phyloP scores from a whole-genome alignment of 2,113 vertebrate genomes.

The Casuarius casuarius region DNA sequence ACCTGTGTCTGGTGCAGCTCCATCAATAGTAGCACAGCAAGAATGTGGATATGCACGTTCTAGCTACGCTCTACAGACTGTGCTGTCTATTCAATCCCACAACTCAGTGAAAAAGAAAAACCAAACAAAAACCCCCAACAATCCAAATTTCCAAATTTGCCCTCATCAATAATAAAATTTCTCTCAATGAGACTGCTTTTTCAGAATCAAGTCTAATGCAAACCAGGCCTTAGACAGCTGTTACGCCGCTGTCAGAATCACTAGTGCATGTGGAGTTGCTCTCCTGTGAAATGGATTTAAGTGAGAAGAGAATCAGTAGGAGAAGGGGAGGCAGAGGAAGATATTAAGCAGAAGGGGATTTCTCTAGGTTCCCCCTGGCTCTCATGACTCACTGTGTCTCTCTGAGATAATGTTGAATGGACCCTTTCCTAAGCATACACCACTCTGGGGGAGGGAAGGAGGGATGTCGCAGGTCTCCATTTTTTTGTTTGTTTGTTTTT shows the following conservation, averaged over 20 bases:
- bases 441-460: neutral
- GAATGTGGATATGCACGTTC: accelerated
- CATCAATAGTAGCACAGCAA: accelerated
- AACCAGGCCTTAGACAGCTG: neutral
- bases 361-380: neutral
- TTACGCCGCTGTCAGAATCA: neutral
- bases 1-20: neutral
- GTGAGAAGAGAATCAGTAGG: neutral
- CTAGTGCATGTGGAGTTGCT: accelerated
- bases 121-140: too few relatives aligned
- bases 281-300: neutral
- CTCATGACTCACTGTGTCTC: neutral
- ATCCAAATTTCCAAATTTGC: too few relatives aligned
- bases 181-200: accelerated
- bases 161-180: too few relatives aligned
- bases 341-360: neutral
- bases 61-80: neutral
- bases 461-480: neutral
- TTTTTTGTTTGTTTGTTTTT: neutral
- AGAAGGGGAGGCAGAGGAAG: neutral
- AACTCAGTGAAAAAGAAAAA: too few relatives aligned
- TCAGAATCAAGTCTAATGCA: neutral
- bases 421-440: neutral
- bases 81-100: neutral
- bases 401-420: neutral